Evolutionary conservation across 2,113 vertebrate genomes (phyloP).

Genomic region (Columba livia): DNA sequence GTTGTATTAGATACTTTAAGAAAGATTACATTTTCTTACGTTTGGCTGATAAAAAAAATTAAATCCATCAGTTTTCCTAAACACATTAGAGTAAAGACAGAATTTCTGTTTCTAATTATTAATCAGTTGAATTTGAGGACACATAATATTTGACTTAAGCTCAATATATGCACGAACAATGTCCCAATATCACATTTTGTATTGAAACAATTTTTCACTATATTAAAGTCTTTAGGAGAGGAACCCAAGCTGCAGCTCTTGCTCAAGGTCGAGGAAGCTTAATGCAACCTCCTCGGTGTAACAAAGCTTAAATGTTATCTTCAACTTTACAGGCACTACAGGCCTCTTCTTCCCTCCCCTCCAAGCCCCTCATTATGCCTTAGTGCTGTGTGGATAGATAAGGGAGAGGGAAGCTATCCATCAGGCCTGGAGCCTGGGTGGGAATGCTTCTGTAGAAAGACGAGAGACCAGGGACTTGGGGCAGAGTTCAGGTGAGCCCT

Average conservation of each 20-base stretch:
- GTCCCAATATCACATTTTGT: conserved; percentile 78
- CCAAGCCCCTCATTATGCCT: neutral
- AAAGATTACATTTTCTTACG: conserved; percentile 87
- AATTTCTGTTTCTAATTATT: conserved; percentile 83
- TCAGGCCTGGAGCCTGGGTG: neutral
- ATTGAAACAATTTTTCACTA: conserved; percentile 83
- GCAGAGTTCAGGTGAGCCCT: neutral
- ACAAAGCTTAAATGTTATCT: conserved; percentile 72
- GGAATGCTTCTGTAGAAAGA: neutral
- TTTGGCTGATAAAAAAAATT: conserved; percentile 85
- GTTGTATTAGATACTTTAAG: conserved; percentile 85
- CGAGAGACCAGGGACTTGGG: neutral
- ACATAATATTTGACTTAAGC: conserved; percentile 80
- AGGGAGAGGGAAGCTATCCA: conserved; percentile 3
- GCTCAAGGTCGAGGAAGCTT: conserved; percentile 63
- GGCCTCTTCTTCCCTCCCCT: conserved; percentile 43
- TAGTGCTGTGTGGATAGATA: conserved; percentile 37
- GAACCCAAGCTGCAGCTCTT: conserved; percentile 47
- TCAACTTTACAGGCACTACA: conserved; percentile 65
- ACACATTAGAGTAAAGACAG: conserved; percentile 82
- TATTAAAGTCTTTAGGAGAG: conserved; percentile 77
- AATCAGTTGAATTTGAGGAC: conserved; percentile 81
- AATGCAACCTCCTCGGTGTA: conserved; percentile 44
- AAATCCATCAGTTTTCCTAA: conserved; percentile 87
- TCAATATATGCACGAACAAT: conserved; percentile 80